Base-by-base conservation (phyloP, 1,140 invertebrate species). In the Ephestia elutella region DNA sequence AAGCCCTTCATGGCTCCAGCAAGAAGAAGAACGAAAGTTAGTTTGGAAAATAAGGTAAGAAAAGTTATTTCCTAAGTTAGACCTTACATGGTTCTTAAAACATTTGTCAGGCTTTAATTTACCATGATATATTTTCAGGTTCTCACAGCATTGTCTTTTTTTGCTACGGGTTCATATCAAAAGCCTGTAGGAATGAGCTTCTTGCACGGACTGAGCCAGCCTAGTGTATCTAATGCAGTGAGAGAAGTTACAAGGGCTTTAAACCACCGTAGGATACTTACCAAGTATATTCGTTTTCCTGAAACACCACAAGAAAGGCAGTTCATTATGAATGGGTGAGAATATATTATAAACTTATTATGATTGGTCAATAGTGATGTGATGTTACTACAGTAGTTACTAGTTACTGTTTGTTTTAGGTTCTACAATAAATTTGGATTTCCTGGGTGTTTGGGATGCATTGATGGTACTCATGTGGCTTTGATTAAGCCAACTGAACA, bases 401-500 rank as follows among this genome's bases (percentile, higher is more conserved):
- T n/a, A n/a, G 11, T 44, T 44, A 44, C 38, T 59, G n/a, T 28
- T 13, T 59, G 11, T 53, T 65, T 17, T 57, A 62, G 64, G 30
- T 65, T 65, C 54, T 49, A 51, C 17, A 30, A 18, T 3, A 55
- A 11, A 57, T 38, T 49, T 57, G 18, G 32, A 11, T 28, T 61
- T 0, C 56, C 59, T 5, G 63, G 57, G 9, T 35, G 57, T 2
- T 15, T 60, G n/a, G 58, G 63, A 11, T 60, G 55, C 18, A 57
- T 65, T 32, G 63, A 65, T 49, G 54, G 59, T 35, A 65, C 63
- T 4, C 56, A 65, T 49, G 18, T 62, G 28, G 48, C 59, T 1
- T 49, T 61, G n/a, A n/a, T 61, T 10, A 50, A 7, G 35, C 59
- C 63, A 1, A 10, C 2, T 15, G 51, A 58, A 5, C 19, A 61